phyloP scores from a whole-genome alignment of 2,797 vertebrate species.

The Falco novaeseelandiae region DNA sequence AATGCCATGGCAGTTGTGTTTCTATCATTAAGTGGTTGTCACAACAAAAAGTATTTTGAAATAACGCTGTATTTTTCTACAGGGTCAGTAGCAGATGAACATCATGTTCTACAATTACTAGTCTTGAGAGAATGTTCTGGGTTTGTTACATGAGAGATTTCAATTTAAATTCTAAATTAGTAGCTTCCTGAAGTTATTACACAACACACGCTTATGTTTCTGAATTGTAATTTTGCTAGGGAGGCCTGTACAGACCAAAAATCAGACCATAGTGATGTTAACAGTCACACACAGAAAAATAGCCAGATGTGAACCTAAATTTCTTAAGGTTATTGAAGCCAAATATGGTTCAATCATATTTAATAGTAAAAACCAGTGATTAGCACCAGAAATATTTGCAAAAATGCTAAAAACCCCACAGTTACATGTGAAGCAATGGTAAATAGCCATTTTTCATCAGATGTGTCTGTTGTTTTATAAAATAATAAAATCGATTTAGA shows the following conservation, averaged over 20 bases:
- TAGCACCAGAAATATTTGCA: not conserved
- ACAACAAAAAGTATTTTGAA: not conserved
- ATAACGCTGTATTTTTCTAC: not conserved
- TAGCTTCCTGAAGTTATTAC: slow-evolving; percentile 6
- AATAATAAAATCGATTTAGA: not conserved
- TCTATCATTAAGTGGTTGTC: not conserved
- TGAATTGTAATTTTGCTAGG: slow-evolving; percentile 17
- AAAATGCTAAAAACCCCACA: not conserved
- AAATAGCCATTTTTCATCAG: not conserved
- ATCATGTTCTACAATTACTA: not conserved
- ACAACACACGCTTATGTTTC: not conserved
- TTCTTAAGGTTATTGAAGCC: not conserved
- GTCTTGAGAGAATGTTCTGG: not conserved
- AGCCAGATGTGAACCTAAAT: not conserved
- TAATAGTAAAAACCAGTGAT: not conserved
- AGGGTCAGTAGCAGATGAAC: not conserved
- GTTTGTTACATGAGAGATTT: slow-evolving; percentile 3
- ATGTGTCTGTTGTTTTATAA: not conserved
- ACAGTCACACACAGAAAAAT: not conserved
- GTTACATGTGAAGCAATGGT: not conserved
- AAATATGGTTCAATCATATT: not conserved
- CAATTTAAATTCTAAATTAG: slow-evolving; percentile 31
- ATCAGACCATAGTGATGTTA: not conserved
- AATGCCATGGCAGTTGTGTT: not conserved
- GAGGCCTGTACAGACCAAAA: not conserved